Evolutionary conservation across 2,797 vertebrate species (phyloP).

Genomic region (Salarias fasciatus): DNA sequence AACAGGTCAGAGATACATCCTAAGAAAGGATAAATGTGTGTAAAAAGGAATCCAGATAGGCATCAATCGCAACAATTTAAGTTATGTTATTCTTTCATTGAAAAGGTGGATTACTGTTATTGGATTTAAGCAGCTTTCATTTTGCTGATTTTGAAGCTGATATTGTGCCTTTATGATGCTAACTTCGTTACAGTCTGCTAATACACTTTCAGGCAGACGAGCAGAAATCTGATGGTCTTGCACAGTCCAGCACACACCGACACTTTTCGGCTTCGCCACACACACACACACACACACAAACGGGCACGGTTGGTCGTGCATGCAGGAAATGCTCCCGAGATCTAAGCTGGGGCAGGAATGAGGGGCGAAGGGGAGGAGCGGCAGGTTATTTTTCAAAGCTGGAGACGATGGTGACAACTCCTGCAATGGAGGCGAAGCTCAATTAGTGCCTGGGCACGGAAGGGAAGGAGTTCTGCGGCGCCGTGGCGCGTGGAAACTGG

Average conservation of each 20-base stretch:
- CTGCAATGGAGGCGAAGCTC: constrained; percentile 38
- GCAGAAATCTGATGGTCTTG: no score
- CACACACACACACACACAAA: constrained; percentile 16
- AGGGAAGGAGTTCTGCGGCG: constrained; percentile 28
- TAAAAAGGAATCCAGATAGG: no score
- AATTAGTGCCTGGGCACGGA: constrained; percentile 49
- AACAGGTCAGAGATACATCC: no score
- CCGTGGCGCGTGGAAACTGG: constrained; percentile 53
- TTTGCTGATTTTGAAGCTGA: no score
- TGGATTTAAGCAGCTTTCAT: no score
- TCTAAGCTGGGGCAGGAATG: constrained; percentile 47
- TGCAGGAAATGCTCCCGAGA: constrained; percentile 15
- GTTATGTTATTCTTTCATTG: no score
- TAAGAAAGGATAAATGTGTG: no score
- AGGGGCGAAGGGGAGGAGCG: constrained; percentile 57
- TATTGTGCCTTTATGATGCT: no score
- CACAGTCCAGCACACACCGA: constrained; percentile 4
- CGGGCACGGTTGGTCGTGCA: not conserved
- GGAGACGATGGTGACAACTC: constrained; percentile 34
- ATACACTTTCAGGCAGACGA: no score
- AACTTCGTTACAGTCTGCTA: no score
- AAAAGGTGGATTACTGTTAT: no score
- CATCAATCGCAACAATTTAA: no score
- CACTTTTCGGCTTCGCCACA: not conserved
- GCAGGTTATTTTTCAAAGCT: constrained; percentile 53